Base-by-base conservation (phyloP, 2,888 invertebrate species). In the Colostygia pectinataria region DNA sequence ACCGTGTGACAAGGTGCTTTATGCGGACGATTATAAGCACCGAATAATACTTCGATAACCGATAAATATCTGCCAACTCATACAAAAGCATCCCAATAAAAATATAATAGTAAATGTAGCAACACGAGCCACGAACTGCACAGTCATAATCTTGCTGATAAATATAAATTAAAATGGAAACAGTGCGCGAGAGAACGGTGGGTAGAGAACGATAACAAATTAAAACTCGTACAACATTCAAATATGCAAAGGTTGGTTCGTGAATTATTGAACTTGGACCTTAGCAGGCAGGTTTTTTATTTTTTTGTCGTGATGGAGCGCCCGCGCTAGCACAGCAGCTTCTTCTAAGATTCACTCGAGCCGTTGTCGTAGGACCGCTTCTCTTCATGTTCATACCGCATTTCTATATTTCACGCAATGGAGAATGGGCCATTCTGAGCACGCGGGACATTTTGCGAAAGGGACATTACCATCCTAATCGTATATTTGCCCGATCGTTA, bases 61-160 rank as follows among this genome's bases (percentile, higher is more conserved):
- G 90, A 90, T 90, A 90, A 90, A 90, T 90, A 90, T 89, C 90
- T 89, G 90, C 90, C 88, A 90, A 84, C 89, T 89, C 90, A 90
- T 88, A 90, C 88, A 90, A 90, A 88, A 87, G 89, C 83, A 80
- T 83, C 83, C 85, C 85, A 90, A 89, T 89, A 90, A 89, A 88
- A 89, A 80, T 87, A 88, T 88, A 88, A 89, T 90, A 88, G 89
- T 83, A 80, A 87, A 87, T 82, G 87, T 82, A 84, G 84, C 83
- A 84, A 83, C 86, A 83, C 79, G 64, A 79, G 74, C 83, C 79
- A 74, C 83, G 80, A 85, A 86, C 81, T 88, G 90, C 88, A 73
- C 73, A 79, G 89, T 89, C 90, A 88, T 87, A 83, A n/a, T 81
- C 80, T 74, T 65, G 77, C 77, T 80, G 80, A 81, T 85, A 80